Percentiles rank a stretch among this genome's conserved stretches.
These are phyloP conservation scores for Plemyria rubiginata DNA, from an alignment of 2,888 invertebrate species.

Conservation along the genomic window DNA sequence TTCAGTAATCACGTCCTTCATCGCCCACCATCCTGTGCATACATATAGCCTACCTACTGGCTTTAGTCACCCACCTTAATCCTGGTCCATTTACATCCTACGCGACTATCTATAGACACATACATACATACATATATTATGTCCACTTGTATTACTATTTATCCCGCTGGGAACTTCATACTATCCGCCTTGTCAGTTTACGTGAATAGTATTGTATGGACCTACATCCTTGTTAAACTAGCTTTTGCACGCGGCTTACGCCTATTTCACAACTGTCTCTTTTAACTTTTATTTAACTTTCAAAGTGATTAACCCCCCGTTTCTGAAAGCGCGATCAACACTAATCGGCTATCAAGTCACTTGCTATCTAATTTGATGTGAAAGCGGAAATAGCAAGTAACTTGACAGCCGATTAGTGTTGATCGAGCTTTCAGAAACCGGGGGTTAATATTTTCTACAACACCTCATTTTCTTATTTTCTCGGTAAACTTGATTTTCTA, in stretches of 20 bases:
- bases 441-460: too few species aligned
- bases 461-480: too few species aligned
- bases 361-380: too few species aligned
- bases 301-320: too few species aligned
- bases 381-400: too few species aligned
- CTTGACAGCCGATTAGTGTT: too few species aligned
- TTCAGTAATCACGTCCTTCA: conserved; percentile 22
- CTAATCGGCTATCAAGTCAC: too few species aligned
- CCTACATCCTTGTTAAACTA: not conserved
- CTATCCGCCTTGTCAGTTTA: conserved; percentile 1
- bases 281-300: too few species aligned
- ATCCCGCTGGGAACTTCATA: conserved; percentile 38
- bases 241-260: not conserved
- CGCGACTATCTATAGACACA: conserved; percentile 41
- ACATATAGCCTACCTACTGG: conserved; percentile 12
- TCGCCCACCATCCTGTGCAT: conserved; percentile 25
- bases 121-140: conserved; percentile 6
- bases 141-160: conserved; percentile 35
- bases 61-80: conserved; percentile 48
- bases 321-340: too few species aligned
- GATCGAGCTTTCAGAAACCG: too few species aligned
- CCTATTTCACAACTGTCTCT: too few species aligned
- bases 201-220: not conserved
- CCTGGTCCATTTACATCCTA: conserved; percentile 62
- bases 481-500: too few species aligned